These are phyloP conservation scores for Coreoperca whiteheadi DNA, from an alignment of 2,113 vertebrate species.

Conservation along the genomic window DNA sequence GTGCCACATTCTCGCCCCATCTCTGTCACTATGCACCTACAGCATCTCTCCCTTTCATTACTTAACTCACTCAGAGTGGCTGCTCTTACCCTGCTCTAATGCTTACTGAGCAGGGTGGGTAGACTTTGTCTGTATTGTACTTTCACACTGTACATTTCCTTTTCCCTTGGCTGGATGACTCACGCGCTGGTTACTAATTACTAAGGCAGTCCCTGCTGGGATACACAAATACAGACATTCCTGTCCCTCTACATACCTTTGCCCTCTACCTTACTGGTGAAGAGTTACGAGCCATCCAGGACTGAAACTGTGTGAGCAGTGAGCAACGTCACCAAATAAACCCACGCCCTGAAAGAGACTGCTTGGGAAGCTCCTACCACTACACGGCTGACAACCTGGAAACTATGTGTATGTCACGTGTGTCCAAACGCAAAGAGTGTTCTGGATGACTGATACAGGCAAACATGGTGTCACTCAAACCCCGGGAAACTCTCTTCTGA, in stretches of 20 bases:
- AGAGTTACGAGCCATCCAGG: slow-evolving; percentile 2
- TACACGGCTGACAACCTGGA: slow-evolving; percentile 21
- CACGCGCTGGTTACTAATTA: slow-evolving; percentile 65
- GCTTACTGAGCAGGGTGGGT: slow-evolving; percentile 35
- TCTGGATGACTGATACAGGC: slow-evolving; percentile 28
- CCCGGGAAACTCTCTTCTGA: neutral
- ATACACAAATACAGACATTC: slow-evolving; percentile 57
- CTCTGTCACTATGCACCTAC: slow-evolving; percentile 11
- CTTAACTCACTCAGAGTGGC: neutral
- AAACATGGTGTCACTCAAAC: slow-evolving; percentile 10
- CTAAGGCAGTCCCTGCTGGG: slow-evolving; percentile 42
- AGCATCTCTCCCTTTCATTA: slow-evolving; percentile 1
- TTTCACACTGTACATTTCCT: slow-evolving; percentile 51
- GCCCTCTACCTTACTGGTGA: slow-evolving; percentile 4
- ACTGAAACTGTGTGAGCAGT: slow-evolving; percentile 34
- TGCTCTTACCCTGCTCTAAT: slow-evolving; percentile 20
- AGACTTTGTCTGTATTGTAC: slow-evolving; percentile 30
- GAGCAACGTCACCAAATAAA: slow-evolving; percentile 44
- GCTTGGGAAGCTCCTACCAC: slow-evolving; percentile 1
- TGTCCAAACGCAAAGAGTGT: neutral
- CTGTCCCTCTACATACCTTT: slow-evolving; percentile 40
- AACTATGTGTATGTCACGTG: neutral
- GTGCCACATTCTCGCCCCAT: slow-evolving; percentile 3
- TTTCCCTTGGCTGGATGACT: slow-evolving; percentile 54
- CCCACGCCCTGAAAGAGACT: slow-evolving; percentile 27